Conservation (phyloP, 2,888 invertebrate genomes). For the Spicauda simplicius region DNA sequence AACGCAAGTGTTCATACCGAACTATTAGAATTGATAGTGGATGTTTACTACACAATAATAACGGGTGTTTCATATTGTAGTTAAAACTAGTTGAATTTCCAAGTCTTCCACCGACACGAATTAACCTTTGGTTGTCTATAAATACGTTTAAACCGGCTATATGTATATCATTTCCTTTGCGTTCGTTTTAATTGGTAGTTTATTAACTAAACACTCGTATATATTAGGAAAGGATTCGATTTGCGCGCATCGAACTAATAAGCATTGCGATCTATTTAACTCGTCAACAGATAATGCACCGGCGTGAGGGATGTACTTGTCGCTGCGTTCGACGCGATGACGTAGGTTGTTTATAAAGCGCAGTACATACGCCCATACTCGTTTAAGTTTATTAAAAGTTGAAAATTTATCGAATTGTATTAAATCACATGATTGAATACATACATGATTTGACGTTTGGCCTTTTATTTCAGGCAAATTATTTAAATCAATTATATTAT, state of each 20-base stretch:
- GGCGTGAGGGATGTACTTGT: background rate
- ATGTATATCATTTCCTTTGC: background rate
- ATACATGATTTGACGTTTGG: too few relatives aligned
- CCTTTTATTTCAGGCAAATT: background rate
- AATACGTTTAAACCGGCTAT: too few relatives aligned
- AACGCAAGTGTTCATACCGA: background rate
- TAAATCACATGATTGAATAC: background rate
- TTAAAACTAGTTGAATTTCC: too few relatives aligned
- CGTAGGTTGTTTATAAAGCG: background rate
- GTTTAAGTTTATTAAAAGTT: background rate
- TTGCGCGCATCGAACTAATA: background rate
- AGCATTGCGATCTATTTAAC: background rate
- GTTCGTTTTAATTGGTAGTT: background rate
- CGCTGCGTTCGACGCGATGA: background rate
- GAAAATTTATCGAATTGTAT: slow-evolving; percentile 3
- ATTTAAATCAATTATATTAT: background rate
- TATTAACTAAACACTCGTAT: background rate
- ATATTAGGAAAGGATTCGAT: background rate
- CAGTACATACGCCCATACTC: slow-evolving; percentile 3
- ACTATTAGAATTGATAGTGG: background rate
- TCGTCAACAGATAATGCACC: slow-evolving; percentile 7
- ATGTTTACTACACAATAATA: background rate
- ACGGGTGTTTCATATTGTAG: too few relatives aligned
- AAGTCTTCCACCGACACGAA: too few relatives aligned
- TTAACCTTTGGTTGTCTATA: too few relatives aligned